These are phyloP conservation scores for Chrysolina haemoptera DNA, from an alignment of 2,888 invertebrate genomes.

Conservation along the genomic window DNA sequence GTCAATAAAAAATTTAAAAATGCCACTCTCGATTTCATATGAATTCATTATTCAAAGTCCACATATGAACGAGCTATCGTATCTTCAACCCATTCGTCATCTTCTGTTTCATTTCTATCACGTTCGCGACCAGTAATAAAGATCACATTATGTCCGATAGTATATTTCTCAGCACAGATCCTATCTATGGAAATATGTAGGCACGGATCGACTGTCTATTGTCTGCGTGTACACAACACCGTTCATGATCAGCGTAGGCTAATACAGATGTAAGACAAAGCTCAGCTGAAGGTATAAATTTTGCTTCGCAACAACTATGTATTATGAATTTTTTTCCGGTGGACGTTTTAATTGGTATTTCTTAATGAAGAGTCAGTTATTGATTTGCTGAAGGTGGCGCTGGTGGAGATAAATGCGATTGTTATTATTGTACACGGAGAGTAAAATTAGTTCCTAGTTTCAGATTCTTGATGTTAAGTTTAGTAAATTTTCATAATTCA, in stretches of 20 bases:
- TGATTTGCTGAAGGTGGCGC: constrained; percentile 1
- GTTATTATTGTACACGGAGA: background rate
- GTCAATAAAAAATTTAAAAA: no score
- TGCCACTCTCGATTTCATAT: no score
- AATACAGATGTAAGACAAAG: constrained; percentile 27
- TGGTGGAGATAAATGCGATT: background rate
- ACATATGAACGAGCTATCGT: background rate
- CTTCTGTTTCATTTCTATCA: constrained; percentile 12
- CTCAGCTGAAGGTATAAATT: constrained; percentile 11
- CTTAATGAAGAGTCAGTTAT: constrained; percentile 15
- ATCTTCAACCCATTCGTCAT: background rate
- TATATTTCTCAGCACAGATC: constrained; percentile 4
- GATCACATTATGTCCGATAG: constrained; percentile 23
- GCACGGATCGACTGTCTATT: constrained; percentile 19
- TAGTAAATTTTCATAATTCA: no score
- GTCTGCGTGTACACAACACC: background rate
- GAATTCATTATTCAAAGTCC: background rate
- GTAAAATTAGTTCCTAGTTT: no score
- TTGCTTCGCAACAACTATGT: constrained; percentile 17
- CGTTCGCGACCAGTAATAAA: constrained; percentile 10
- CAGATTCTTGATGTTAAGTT: no score
- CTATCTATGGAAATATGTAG: constrained; percentile 22
- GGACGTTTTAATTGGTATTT: constrained; percentile 13
- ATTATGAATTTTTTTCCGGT: background rate
- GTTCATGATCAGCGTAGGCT: constrained; percentile 19